Conservation (phyloP, 2,797 vertebrate species). For the Chloroceryle amazona region DNA sequence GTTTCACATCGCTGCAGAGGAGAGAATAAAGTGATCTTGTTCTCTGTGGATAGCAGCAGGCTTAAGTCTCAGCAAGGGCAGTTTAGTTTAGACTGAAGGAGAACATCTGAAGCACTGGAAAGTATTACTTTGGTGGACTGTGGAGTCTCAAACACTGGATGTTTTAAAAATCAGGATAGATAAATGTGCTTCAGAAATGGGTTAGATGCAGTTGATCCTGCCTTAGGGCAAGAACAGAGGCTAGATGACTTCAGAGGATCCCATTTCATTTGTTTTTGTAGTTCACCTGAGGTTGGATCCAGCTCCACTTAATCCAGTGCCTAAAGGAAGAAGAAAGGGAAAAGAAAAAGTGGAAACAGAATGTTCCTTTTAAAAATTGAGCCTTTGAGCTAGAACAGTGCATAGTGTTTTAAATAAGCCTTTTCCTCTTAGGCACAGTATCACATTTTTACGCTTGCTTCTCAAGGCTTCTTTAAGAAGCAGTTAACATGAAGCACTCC, state of each 20-base stretch:
- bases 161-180: not conserved
- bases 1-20: not conserved
- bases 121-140: not conserved
- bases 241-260: not conserved
- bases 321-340: not conserved
- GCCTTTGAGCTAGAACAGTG: not conserved
- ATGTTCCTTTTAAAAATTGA: not conserved
- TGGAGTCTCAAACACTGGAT: not conserved
- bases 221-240: not conserved
- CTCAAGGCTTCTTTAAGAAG: not conserved
- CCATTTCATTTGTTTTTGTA: not conserved
- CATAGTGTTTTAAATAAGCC: not conserved
- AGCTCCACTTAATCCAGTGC: not conserved
- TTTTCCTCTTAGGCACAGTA: not conserved
- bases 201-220: not conserved
- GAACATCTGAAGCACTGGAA: not conserved
- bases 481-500: not conserved
- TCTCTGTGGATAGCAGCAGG: not conserved
- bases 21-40: not conserved
- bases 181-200: not conserved
- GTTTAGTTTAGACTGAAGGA: not conserved
- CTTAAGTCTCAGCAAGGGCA: not conserved
- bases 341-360: not conserved
- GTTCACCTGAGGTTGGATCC: not conserved
- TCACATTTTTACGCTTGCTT: not conserved